Evolutionary conservation across 1,140 invertebrate species (phyloP).

Genomic region (Drosophila subpulchrella): DNA sequence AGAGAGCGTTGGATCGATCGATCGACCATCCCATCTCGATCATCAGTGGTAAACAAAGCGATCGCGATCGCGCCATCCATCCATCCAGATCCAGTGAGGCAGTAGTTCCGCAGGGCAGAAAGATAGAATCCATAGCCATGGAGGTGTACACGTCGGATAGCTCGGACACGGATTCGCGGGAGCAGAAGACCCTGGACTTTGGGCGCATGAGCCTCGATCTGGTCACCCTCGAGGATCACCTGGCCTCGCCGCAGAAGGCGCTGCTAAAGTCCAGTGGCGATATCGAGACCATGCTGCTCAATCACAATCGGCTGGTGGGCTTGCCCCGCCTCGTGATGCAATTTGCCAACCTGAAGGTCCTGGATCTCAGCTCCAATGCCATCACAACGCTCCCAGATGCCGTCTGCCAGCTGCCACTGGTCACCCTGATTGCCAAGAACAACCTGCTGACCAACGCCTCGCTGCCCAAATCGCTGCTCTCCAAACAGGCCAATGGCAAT

Average conservation of each 20-base stretch:
- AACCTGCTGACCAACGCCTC: conserved; percentile 93
- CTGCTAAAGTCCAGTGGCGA: conserved; percentile 86
- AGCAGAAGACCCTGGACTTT: conserved; percentile 89
- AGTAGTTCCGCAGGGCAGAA: not conserved
- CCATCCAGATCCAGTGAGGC: not conserved
- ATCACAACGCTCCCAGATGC: conserved; percentile 90
- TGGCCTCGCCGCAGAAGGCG: conserved; percentile 84
- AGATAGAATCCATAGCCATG: conserved; percentile 83
- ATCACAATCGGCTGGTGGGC: conserved; percentile 88
- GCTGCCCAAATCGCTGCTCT: conserved; percentile 90
- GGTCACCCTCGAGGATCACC: conserved; percentile 85
- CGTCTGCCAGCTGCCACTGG: conserved; percentile 89
- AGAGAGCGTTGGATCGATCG: conserved; percentile 13
- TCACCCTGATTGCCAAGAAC: conserved; percentile 93
- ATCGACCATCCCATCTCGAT: not conserved
- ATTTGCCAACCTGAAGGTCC: conserved; percentile 89
- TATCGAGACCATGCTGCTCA: conserved; percentile 89
- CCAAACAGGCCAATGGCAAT: conserved; percentile 61
- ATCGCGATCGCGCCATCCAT: conserved; percentile 9
- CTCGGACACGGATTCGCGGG: conserved; percentile 89
- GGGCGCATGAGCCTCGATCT: conserved; percentile 88
- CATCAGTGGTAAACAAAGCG: conserved; percentile 31
- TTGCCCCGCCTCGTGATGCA: conserved; percentile 86
- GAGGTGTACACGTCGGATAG: conserved; percentile 92
- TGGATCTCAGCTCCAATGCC: conserved; percentile 96